Percentiles rank a stretch among this genome's conserved stretches.
phyloP scores from a whole-genome alignment of 2,113 vertebrate genomes.

The Hippocampus guttulatus region DNA sequence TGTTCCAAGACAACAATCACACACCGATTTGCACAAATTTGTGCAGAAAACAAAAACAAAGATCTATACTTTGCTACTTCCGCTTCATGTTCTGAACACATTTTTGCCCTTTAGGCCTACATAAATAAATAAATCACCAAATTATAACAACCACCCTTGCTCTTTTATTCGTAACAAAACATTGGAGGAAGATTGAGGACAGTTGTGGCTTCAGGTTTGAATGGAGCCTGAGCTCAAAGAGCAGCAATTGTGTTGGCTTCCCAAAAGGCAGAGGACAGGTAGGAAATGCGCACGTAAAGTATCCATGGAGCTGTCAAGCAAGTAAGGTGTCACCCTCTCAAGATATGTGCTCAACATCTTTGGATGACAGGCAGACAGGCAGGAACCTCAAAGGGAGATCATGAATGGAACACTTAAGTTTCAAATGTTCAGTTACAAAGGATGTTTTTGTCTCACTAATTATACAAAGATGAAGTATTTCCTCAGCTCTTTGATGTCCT shows the following conservation, averaged over 20 bases:
- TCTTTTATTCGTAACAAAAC: background rate
- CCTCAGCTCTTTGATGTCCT: conserved; percentile 51
- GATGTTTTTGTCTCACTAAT: conserved; percentile 58
- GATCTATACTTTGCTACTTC: background rate
- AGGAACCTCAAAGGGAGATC: conserved; percentile 18
- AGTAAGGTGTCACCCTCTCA: conserved; percentile 33
- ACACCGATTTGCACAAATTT: background rate
- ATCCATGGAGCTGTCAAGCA: conserved; percentile 35
- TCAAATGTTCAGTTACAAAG: conserved; percentile 47
- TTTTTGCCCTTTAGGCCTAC: background rate
- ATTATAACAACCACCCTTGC: no score
- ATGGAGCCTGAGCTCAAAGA: conserved; percentile 25
- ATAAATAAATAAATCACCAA: no score
- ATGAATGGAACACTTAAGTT: conserved; percentile 38
- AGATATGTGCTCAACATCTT: conserved; percentile 41
- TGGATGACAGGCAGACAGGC: conserved; percentile 31
- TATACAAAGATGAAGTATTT: conserved; percentile 55
- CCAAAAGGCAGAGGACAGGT: conserved; percentile 44
- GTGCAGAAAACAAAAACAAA: background rate
- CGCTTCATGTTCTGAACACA: background rate
- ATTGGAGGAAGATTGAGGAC: conserved; percentile 18
- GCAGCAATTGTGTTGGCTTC: conserved; percentile 27
- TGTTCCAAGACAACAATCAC: background rate
- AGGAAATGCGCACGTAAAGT: conserved; percentile 31
- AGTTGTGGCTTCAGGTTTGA: conserved; percentile 13